Evolutionary conservation across 2,888 invertebrate species (phyloP).

Genomic region (Stenodema calcarata): DNA sequence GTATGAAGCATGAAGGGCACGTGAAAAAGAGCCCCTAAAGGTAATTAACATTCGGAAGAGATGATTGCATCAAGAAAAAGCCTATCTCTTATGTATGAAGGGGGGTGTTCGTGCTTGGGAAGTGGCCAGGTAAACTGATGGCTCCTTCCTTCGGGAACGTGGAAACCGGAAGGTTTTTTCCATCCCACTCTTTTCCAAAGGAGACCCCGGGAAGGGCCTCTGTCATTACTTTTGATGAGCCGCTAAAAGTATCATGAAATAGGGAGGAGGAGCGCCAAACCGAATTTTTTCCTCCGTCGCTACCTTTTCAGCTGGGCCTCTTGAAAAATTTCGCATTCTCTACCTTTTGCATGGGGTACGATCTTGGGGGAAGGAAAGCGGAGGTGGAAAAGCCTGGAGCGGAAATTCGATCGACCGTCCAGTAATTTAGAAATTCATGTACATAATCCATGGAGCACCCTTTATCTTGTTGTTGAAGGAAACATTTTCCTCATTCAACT

Average conservation of each 20-base stretch:
- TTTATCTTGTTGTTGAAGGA: too few species aligned
- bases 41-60: constrained; percentile 40
- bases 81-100: constrained; percentile 37
- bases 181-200: not conserved
- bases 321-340: not conserved
- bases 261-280: not conserved
- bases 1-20: not conserved
- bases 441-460: too few species aligned
- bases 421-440: too few species aligned
- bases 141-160: not conserved
- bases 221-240: constrained; percentile 43
- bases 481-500: too few species aligned
- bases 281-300: not conserved
- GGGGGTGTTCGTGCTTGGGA: not conserved
- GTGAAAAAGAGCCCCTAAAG: not conserved
- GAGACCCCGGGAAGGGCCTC: not conserved
- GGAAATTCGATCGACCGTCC: not conserved
- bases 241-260: constrained; percentile 35
- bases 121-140: not conserved
- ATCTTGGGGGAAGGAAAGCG: not conserved
- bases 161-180: constrained; percentile 32
- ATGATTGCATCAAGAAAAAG: constrained; percentile 37
- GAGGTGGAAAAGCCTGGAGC: not conserved
- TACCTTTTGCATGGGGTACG: not conserved
- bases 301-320: not conserved